Base-by-base conservation (phyloP, 2,888 invertebrate species). In the Aelia acuminata region DNA sequence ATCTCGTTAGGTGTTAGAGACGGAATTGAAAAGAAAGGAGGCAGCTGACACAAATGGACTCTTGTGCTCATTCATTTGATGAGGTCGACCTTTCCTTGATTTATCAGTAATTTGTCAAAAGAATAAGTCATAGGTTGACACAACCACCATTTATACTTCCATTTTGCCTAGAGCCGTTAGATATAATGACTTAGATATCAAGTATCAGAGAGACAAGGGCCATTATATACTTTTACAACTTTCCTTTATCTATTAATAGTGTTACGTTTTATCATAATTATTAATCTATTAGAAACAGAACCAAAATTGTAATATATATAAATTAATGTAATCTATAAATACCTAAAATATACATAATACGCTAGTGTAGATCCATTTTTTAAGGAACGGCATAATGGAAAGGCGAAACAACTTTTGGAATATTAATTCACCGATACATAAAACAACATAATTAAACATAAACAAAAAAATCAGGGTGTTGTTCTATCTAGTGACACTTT, bases 51-150 rank as follows among this genome's bases (percentile, higher is more conserved):
- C 43, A 80, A 80, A 80, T 80, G 43, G 80, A 43, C 80, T 43
- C 2, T 20, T 20, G 39, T 39, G 39, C 43, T 39, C 43, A 80
- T 80, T 80, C 80, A 43, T 43, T 80, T 43, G 80, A 43, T 39
- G 75, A 75, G 31, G 39, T 35, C 39, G 0, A 4, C 15, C 39
- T 43, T 4, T n/a, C n/a, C n/a, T 43, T 43, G 80, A 43, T 80
- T 80, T 80, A 43, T 43, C 80, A 43, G 80, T 80, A 80, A 80
- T 80, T 80, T 80, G 80, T 80, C 80, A 22, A 80, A 80, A 43
- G 43, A 3, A 80, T 43, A 80, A 80, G 80, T 80, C 80, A 43
- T 80, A 80, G 43, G 43, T 80, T 80, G 80, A 43, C 43, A 80
- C 43, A 63, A 63, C 63, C 63, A 8, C 31, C 63, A 63, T 63